Conservation (phyloP, 2,797 vertebrate genomes). For the Phrynocephalus forsythii region DNA sequence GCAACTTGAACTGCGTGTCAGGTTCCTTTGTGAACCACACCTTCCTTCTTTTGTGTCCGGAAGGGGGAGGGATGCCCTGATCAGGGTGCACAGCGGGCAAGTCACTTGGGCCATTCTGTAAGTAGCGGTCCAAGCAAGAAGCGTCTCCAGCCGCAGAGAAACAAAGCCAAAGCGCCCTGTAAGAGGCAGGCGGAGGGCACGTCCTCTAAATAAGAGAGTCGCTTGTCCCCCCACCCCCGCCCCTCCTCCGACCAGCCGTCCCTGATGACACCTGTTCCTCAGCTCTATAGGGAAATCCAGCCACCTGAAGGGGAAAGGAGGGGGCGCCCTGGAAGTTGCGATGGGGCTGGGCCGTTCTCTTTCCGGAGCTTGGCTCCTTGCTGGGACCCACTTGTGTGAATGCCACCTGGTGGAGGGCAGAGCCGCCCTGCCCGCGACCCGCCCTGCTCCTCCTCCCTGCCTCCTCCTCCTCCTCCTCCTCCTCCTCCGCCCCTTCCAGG, state of each 20-base stretch:
- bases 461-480: neutral
- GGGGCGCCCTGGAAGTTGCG: neutral
- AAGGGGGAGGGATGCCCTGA: neutral
- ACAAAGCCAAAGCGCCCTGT: too few relatives aligned
- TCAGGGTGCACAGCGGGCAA: neutral
- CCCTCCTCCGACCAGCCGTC: neutral
- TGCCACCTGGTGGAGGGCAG: conserved; percentile 87
- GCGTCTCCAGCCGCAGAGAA: too few relatives aligned
- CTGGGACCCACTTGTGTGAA: conserved; percentile 83
- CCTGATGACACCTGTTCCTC: too few relatives aligned
- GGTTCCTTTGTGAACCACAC: neutral
- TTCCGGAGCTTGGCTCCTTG: neutral
- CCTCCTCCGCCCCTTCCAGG: neutral
- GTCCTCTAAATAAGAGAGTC: too few relatives aligned
- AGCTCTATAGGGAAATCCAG: too few relatives aligned
- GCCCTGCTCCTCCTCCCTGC: neutral
- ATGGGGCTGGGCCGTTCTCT: too few relatives aligned
- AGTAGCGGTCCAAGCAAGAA: neutral
- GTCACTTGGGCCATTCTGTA: neutral
- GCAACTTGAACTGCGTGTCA: neutral
- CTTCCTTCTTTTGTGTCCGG: neutral
- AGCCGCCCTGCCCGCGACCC: conserved; percentile 3
- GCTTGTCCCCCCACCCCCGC: too few relatives aligned
- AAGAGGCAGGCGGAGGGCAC: neutral
- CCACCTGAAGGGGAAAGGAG: neutral